phyloP scores from a whole-genome alignment of 2,888 invertebrate species.

The Creontiades dilutus region DNA sequence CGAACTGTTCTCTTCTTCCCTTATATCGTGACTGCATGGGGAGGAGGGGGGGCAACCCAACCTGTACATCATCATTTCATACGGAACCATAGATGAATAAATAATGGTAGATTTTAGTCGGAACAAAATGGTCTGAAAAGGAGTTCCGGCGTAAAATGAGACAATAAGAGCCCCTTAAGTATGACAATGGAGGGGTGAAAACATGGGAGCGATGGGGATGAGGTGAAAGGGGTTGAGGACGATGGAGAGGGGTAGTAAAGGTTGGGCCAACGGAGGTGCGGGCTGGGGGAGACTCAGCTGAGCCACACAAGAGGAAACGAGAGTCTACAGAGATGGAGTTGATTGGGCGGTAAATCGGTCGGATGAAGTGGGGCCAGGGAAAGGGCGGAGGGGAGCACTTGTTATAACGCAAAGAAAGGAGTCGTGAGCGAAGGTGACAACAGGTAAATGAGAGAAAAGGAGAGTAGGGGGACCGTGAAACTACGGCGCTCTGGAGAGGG shows the following conservation, averaged over 20 bases:
- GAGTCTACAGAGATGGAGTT: slow-evolving; percentile 39
- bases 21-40: too few species aligned
- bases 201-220: slow-evolving; percentile 1
- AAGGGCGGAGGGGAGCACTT: slow-evolving; percentile 42
- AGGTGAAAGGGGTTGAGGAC: neutral
- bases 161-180: neutral
- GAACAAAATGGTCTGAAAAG: neutral
- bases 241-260: neutral
- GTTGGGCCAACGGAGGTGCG: neutral
- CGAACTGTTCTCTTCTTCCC: too few species aligned
- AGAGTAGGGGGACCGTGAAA: slow-evolving; percentile 44
- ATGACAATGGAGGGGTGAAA: slow-evolving; percentile 24
- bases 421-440: slow-evolving; percentile 58
- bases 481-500: neutral
- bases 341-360: slow-evolving; percentile 67
- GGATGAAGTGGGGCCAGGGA: slow-evolving; percentile 7
- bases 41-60: too few species aligned
- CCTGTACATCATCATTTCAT: too few species aligned
- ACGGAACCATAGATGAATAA: too few species aligned
- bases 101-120: too few species aligned
- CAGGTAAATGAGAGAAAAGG: slow-evolving; percentile 66
- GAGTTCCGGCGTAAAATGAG: neutral
- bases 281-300: neutral
- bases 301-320: slow-evolving; percentile 37
- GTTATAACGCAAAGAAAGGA: slow-evolving; percentile 57